Conservation (phyloP, 2,113 vertebrate genomes). For the Albula glossodonta region DNA sequence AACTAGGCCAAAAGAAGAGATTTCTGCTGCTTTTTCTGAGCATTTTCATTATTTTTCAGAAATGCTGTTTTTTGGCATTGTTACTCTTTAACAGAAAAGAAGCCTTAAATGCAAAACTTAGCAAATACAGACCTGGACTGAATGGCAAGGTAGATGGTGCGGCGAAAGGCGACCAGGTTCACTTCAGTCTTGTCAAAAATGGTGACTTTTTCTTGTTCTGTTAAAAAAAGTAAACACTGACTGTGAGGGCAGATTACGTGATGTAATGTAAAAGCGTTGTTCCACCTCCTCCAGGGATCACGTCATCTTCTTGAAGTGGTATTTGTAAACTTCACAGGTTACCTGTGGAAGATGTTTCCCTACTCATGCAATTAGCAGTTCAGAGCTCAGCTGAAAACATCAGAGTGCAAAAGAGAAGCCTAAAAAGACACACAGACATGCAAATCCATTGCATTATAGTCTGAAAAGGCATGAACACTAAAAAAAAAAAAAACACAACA, state of each 20-base stretch:
- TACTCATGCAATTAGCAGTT: constrained; percentile 20
- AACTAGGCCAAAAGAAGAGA: not conserved
- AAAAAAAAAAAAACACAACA: too few relatives aligned
- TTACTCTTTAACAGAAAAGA: too few relatives aligned
- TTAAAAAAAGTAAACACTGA: constrained; percentile 23
- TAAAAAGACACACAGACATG: not conserved
- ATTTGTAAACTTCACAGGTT: constrained; percentile 23
- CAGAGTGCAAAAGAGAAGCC: not conserved
- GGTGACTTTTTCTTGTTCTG: constrained; percentile 85
- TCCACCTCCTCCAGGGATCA: constrained; percentile 17
- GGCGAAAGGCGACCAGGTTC: constrained; percentile 94
- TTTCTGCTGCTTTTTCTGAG: not conserved
- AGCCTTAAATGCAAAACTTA: too few relatives aligned
- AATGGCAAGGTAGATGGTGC: constrained; percentile 97
- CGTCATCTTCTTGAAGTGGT: constrained; percentile 24
- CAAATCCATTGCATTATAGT: not conserved
- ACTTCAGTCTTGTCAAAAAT: constrained; percentile 97
- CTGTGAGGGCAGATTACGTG: not conserved
- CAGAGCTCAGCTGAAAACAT: not conserved
- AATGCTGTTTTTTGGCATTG: too few relatives aligned
- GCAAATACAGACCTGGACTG: constrained; percentile 87
- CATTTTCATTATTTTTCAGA: too few relatives aligned
- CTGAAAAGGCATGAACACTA: too few relatives aligned
- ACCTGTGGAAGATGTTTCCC: not conserved
- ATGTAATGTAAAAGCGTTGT: too few relatives aligned